Percentiles rank a stretch among this genome's conserved stretches.
These are phyloP conservation scores for Euclidia mi DNA, from an alignment of 2,888 invertebrate genomes.

Conservation along the genomic window DNA sequence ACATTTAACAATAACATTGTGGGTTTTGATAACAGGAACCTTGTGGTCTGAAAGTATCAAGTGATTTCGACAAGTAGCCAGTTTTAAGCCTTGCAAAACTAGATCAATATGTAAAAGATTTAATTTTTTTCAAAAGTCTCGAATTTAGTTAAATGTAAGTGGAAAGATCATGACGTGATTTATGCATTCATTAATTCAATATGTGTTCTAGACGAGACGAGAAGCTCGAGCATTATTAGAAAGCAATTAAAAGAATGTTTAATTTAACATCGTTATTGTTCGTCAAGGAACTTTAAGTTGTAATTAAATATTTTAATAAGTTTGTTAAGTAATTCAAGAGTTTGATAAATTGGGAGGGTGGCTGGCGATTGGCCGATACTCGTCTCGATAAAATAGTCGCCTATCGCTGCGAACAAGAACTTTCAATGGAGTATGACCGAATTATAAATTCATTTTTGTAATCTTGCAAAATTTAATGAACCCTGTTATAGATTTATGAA, in stretches of 20 bases:
- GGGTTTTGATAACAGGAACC: too few species aligned
- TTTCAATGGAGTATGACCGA: slow-evolving; percentile 11
- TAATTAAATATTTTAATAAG: slow-evolving; percentile 49
- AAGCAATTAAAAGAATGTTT: slow-evolving; percentile 11
- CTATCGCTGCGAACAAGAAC: slow-evolving; percentile 3
- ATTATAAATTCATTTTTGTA: slow-evolving; percentile 1
- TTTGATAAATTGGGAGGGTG: slow-evolving; percentile 35
- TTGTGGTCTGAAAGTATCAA: too few species aligned
- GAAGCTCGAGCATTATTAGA: too few species aligned
- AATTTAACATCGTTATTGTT: slow-evolving; percentile 19
- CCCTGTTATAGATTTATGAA: background rate
- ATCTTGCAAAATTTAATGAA: background rate
- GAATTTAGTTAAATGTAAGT: too few species aligned
- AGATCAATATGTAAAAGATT: too few species aligned
- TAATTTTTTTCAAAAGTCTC: too few species aligned
- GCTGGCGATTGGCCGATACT: slow-evolving; percentile 17
- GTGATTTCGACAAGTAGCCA: too few species aligned
- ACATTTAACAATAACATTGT: too few species aligned
- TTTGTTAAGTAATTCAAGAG: slow-evolving; percentile 36
- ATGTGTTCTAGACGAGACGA: too few species aligned
- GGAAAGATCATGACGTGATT: too few species aligned
- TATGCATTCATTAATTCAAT: too few species aligned
- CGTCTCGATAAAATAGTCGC: slow-evolving; percentile 15
- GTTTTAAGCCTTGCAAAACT: too few species aligned
- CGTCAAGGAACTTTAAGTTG: slow-evolving; percentile 26